phyloP scores from a whole-genome alignment of 35 echinoderm and acorn worm genomes.

The Apostichopus parvimensis region DNA sequence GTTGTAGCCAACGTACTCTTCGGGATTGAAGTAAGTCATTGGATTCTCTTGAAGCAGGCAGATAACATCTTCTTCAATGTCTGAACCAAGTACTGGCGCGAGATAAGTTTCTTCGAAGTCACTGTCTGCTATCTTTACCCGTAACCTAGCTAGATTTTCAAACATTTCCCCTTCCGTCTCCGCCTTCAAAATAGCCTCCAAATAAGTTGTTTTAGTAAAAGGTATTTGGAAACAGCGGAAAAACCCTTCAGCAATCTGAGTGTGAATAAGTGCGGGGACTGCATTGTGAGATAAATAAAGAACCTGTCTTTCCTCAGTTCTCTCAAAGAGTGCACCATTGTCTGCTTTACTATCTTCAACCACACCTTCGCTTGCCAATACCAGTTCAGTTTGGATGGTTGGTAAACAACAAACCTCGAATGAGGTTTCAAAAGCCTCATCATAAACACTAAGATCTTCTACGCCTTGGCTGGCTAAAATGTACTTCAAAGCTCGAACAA shows the following conservation, averaged over 20 bases:
- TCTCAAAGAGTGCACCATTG: not conserved
- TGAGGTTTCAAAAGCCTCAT: not conserved
- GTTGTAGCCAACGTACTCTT: conserved; percentile 39
- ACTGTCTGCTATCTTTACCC: not conserved
- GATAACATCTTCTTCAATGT: not conserved
- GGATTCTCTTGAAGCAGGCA: not conserved
- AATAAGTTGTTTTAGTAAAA: not conserved
- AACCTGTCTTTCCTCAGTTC: not conserved
- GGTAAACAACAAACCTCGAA: not conserved
- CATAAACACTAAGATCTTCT: not conserved
- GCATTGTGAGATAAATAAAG: conserved; percentile 16
- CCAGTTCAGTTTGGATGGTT: not conserved
- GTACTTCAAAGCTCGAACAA: not conserved
- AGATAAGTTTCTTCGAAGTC: not conserved
- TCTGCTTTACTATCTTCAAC: not conserved
- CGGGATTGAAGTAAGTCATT: not conserved
- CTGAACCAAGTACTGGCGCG: not conserved
- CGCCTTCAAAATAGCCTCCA: conserved; percentile 6
- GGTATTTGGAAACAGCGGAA: not conserved
- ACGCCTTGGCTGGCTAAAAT: not conserved
- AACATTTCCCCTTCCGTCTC: not conserved
- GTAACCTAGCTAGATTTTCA: not conserved
- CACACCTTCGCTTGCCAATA: not conserved
- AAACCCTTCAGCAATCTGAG: conserved; percentile 8
- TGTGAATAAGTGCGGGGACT: not conserved